These are phyloP conservation scores for Amphiduros pacificus DNA, from an alignment of 2,888 invertebrate species.

Conservation along the genomic window DNA sequence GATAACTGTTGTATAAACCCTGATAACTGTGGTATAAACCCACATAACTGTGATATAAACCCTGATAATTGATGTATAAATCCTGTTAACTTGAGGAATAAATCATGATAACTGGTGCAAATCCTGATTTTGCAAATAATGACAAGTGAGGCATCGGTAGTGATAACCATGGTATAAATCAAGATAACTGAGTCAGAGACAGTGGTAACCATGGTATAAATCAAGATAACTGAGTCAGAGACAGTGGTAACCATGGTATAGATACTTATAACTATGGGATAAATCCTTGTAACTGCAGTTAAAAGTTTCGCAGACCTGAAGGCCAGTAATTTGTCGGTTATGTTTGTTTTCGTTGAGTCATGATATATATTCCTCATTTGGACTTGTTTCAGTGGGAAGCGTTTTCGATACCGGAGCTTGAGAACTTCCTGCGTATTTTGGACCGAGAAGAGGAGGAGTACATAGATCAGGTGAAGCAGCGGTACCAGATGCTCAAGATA, in stretches of 20 bases:
- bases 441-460: constrained; percentile 64
- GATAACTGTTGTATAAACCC: too few species aligned
- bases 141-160: too few species aligned
- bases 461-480: constrained; percentile 60
- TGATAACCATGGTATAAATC: too few species aligned
- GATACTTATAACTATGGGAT: background rate
- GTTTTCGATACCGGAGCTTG: constrained; percentile 65
- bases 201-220: background rate
- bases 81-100: too few species aligned
- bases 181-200: too few species aligned
- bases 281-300: background rate
- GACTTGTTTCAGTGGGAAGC: constrained; percentile 63
- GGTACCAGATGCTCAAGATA: constrained; percentile 47
- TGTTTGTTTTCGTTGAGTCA: background rate
- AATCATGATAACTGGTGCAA: too few species aligned
- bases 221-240: too few species aligned
- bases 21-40: too few species aligned
- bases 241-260: too few species aligned
- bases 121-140: too few species aligned
- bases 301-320: background rate
- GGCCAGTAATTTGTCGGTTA: background rate
- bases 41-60: background rate
- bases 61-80: too few species aligned
- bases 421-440: constrained; percentile 64
- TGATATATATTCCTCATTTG: background rate